A percentile compares a stretch with the other conserved stretches of the same genome.
Evolutionary conservation across 2,797 vertebrate genomes (phyloP).

Genomic region (Leptoclinus maculatus): DNA sequence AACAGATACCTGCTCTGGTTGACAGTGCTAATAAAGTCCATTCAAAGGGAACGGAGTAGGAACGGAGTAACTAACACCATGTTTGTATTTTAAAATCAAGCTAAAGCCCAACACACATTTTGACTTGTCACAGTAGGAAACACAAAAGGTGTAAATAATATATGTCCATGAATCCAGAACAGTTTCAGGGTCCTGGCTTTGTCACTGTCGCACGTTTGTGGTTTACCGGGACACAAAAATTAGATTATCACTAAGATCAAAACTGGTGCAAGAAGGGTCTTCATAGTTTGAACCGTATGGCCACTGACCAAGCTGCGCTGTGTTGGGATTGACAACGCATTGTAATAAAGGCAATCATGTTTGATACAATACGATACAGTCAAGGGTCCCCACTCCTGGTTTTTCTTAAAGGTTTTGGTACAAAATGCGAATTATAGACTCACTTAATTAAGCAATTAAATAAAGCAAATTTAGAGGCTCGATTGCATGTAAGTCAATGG

Average conservation of each 20-base stretch:
- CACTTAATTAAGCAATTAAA: not conserved
- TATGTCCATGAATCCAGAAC: not conserved
- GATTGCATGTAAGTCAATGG: not conserved
- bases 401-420: not conserved
- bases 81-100: constrained; percentile 16
- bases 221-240: not conserved
- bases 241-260: not conserved
- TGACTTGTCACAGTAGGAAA: constrained; percentile 1
- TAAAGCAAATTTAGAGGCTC: not conserved
- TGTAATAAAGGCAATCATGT: not conserved
- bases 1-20: constrained; percentile 5
- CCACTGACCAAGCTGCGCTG: too few relatives aligned
- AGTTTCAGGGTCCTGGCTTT: not conserved
- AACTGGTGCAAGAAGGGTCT: not conserved
- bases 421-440: not conserved
- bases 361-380: not conserved
- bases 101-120: not conserved
- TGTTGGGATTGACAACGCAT: too few relatives aligned
- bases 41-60: constrained; percentile 22
- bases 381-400: not conserved
- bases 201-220: not conserved
- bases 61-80: constrained; percentile 19
- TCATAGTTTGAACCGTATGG: not conserved
- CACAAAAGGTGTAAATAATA: constrained; percentile 2
- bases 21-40: constrained; percentile 17